Evolutionary conservation across 2,797 vertebrate species (phyloP).

Genomic region (Erethizon dorsatum): DNA sequence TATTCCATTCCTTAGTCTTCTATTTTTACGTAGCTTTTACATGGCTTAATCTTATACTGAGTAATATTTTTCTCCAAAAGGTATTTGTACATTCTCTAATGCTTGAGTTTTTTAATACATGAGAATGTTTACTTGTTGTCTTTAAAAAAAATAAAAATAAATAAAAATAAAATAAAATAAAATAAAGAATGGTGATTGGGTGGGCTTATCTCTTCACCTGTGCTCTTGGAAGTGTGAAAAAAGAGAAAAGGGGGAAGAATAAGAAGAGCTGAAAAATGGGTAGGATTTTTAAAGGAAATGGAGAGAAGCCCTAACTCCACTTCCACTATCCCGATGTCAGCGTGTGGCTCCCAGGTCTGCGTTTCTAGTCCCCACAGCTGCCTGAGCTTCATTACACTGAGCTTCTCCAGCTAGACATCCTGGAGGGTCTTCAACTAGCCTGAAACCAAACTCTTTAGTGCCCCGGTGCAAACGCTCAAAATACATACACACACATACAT

Average conservation of each 20-base stretch:
- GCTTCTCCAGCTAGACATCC: neutral
- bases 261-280: neutral
- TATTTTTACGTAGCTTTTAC: too few species aligned
- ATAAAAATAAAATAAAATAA: too few species aligned
- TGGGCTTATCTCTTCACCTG: neutral
- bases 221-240: neutral
- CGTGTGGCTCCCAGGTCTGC: neutral
- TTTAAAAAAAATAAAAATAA: too few species aligned
- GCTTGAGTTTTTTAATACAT: too few species aligned
- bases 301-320: neutral
- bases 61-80: too few species aligned
- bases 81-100: too few species aligned
- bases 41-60: too few species aligned
- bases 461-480: neutral
- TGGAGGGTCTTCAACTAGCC: neutral
- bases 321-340: fast-evolving
- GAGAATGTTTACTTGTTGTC: too few species aligned
- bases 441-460: neutral
- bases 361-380: neutral
- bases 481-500: neutral
- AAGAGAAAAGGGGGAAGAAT: neutral
- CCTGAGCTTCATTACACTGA: fast-evolving
- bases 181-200: too few species aligned
- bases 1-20: too few species aligned
- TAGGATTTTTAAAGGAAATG: neutral